Evolutionary conservation across 2,113 vertebrate species (phyloP).

Genomic region (Egretta garzetta): DNA sequence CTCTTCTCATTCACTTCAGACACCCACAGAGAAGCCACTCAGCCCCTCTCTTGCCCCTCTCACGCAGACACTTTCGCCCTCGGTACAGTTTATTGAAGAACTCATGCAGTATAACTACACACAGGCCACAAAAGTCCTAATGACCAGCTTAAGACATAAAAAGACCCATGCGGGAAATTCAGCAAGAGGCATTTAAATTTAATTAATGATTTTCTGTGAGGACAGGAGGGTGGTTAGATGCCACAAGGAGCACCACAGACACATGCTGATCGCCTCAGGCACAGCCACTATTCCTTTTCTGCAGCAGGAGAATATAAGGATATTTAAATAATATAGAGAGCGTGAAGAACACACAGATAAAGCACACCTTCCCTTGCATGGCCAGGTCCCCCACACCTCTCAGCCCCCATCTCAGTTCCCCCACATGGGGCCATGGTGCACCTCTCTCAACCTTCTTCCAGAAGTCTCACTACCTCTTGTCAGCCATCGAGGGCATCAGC

Average conservation of each 20-base stretch:
- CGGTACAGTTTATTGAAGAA: neutral
- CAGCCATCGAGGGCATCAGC: neutral
- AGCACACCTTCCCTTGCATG: neutral
- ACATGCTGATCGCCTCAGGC: rapidly evolving
- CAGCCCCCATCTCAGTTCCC: neutral
- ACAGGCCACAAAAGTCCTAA: neutral
- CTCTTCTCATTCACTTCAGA: neutral
- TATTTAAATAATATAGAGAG: neutral
- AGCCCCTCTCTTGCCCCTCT: neutral
- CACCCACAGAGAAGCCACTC: neutral
- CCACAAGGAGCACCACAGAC: neutral
- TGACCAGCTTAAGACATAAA: neutral
- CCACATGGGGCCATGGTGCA: neutral
- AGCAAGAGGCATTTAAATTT: neutral
- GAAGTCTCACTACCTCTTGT: neutral
- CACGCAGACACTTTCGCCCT: neutral
- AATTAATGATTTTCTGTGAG: neutral
- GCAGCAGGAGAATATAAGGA: neutral
- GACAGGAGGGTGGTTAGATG: neutral
- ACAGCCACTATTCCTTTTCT: neutral
- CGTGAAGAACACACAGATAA: neutral
- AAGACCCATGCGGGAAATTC: neutral
- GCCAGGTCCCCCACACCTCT: neutral
- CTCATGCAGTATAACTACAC: neutral
- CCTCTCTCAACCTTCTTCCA: neutral